Conservation (phyloP, 2,888 invertebrate genomes). For the Cryptophagus acutangulus region DNA sequence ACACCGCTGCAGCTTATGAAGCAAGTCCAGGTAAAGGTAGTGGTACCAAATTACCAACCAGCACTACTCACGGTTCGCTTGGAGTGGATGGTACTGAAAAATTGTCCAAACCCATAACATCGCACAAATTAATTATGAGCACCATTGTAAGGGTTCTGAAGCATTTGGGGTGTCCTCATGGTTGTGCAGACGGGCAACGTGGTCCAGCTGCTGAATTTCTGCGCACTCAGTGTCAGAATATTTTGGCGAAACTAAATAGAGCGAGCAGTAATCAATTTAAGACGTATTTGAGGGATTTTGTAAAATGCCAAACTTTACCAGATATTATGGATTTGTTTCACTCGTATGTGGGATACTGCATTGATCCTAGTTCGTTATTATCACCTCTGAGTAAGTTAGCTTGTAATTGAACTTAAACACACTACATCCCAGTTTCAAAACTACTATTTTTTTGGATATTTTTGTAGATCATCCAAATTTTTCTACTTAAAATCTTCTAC, state of each 20-base stretch:
- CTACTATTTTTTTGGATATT: too few species aligned
- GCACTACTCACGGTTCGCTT: constrained; percentile 29
- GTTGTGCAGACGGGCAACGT: constrained; percentile 79
- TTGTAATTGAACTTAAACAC: constrained; percentile 1
- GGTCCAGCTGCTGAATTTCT: constrained; percentile 88
- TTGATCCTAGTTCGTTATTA: constrained; percentile 79
- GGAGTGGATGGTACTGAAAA: constrained; percentile 50
- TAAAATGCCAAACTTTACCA: constrained; percentile 69
- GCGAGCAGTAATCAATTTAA: constrained; percentile 62
- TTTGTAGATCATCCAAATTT: too few species aligned
- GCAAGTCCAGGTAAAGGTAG: constrained; percentile 32
- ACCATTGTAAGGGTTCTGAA: constrained; percentile 69
- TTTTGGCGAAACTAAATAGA: constrained; percentile 70
- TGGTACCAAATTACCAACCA: constrained; percentile 27
- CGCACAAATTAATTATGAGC: constrained; percentile 71
- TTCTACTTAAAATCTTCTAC: too few species aligned
- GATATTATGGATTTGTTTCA: constrained; percentile 93
- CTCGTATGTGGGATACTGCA: constrained; percentile 91
- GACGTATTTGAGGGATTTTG: constrained; percentile 66
- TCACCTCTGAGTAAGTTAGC: constrained; percentile 79
- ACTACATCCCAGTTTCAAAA: too few species aligned
- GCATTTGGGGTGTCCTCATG: constrained; percentile 91
- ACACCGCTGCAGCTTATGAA: constrained; percentile 24
- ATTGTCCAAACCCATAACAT: constrained; percentile 53
- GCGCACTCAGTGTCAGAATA: constrained; percentile 78